Conservation (phyloP, 2,797 vertebrate genomes). For the Saxicola maurus region DNA sequence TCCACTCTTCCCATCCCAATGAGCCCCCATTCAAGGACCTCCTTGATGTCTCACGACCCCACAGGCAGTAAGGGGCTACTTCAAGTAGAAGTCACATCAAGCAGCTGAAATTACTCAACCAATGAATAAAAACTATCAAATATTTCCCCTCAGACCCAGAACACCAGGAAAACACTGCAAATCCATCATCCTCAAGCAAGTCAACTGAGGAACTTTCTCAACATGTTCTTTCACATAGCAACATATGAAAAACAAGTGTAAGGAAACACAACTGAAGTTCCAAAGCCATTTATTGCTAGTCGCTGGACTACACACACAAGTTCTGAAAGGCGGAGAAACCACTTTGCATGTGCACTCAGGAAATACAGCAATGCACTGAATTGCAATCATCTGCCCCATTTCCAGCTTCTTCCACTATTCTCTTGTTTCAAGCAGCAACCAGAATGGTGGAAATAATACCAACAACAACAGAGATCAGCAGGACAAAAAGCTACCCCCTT, state of each 20-base stretch:
- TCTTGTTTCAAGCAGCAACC: neutral
- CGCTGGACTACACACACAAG: no score
- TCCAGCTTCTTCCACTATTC: neutral
- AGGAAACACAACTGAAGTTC: fast-evolving
- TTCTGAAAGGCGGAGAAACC: neutral
- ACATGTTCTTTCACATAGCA: neutral
- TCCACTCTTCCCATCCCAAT: fast-evolving
- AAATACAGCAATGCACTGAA: neutral
- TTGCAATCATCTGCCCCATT: neutral
- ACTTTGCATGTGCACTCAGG: fast-evolving
- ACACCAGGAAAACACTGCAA: neutral
- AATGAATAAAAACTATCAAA: neutral
- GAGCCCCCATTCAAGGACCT: neutral
- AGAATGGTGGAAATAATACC: neutral
- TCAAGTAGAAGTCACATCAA: neutral
- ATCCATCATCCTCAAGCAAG: neutral
- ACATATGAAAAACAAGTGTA: neutral
- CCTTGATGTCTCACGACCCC: fast-evolving
- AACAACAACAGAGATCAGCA: neutral
- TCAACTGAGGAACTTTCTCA: neutral
- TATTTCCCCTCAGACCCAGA: neutral
- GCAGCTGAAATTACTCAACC: neutral
- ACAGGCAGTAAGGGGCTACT: neutral
- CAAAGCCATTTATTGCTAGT: neutral
- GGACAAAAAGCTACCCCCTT: neutral